Evolutionary conservation across 2,113 vertebrate genomes (phyloP).

Genomic region (Leptobrachium ailaonicum): DNA sequence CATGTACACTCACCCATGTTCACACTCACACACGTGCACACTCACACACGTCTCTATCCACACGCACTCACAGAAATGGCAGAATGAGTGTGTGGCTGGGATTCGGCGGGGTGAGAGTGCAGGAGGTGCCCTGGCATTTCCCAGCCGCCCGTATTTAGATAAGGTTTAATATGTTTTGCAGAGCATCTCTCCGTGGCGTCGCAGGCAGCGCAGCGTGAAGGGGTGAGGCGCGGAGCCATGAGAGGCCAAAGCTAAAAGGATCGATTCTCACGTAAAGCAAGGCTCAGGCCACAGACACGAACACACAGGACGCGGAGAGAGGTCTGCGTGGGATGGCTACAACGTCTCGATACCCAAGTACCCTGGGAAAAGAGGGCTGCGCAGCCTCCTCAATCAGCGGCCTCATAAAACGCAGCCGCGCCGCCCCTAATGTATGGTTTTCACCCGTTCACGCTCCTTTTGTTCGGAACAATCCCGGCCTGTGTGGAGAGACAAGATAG

Average conservation of each 20-base stretch:
- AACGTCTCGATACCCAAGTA: slow-evolving; percentile 73
- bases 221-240: slow-evolving; percentile 60
- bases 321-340: slow-evolving; percentile 59
- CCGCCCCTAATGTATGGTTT: slow-evolving; percentile 78
- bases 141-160: slow-evolving; percentile 70
- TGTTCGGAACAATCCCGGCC: slow-evolving; percentile 72
- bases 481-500: slow-evolving; percentile 67
- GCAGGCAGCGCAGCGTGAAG: slow-evolving; percentile 59
- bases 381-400: slow-evolving; percentile 76
- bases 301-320: slow-evolving; percentile 65
- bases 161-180: slow-evolving; percentile 65
- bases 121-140: slow-evolving; percentile 51
- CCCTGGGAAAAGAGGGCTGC: slow-evolving; percentile 76
- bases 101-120: too few species aligned
- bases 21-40: too few species aligned
- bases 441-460: slow-evolving; percentile 71
- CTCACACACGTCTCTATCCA: too few species aligned
- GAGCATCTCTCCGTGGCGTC: slow-evolving; percentile 65
- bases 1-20: too few species aligned
- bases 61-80: too few species aligned
- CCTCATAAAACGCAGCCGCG: slow-evolving; percentile 77
- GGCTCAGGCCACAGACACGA: slow-evolving; percentile 63
- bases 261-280: slow-evolving; percentile 72
- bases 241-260: slow-evolving; percentile 50
- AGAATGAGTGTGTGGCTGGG: too few species aligned